These are phyloP conservation scores for Hoplodrina blanda DNA, from an alignment of 2,888 invertebrate species.

Conservation along the genomic window DNA sequence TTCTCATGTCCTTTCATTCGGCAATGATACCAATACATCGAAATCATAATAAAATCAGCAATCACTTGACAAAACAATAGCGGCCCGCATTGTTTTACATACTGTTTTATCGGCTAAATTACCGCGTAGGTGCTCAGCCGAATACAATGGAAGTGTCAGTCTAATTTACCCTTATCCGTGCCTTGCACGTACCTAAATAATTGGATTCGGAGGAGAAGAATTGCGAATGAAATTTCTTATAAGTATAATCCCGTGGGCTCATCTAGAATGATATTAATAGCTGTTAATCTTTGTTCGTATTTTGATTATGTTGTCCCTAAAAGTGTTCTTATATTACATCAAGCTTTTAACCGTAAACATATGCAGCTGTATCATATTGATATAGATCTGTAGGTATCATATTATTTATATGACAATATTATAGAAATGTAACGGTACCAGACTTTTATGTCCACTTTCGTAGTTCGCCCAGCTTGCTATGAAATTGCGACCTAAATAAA, in stretches of 20 bases:
- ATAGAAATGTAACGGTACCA: slow-evolving; percentile 16
- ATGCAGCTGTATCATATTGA: too few relatives aligned
- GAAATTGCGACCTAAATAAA: slow-evolving; percentile 29
- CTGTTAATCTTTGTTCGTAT: slow-evolving; percentile 1
- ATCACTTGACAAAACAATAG: slow-evolving; percentile 70
- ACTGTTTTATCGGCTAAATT: slow-evolving; percentile 69
- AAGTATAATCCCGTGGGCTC: slow-evolving; percentile 2
- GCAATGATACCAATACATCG: slow-evolving; percentile 50
- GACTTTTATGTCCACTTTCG: slow-evolving; percentile 35
- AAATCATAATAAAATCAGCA: slow-evolving; percentile 72
- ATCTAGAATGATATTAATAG: slow-evolving; percentile 24
- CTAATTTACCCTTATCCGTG: slow-evolving; percentile 68
- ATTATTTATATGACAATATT: too few relatives aligned
- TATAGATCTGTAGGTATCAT: too few relatives aligned
- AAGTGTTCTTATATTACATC: neutral
- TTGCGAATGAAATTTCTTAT: slow-evolving; percentile 21
- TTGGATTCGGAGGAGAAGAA: slow-evolving; percentile 44
- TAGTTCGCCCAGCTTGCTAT: slow-evolving; percentile 22
- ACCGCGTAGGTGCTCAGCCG: slow-evolving; percentile 66
- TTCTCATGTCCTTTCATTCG: slow-evolving; percentile 38
- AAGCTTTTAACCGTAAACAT: too few relatives aligned
- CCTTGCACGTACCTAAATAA: slow-evolving; percentile 43
- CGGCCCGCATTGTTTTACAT: slow-evolving; percentile 71
- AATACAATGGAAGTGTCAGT: slow-evolving; percentile 75
- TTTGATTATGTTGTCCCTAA: neutral